Evolutionary conservation across 2,797 vertebrate species (phyloP), one percentile per base, ranked within the genome.

Genomic region (Urophycis tenuis): DNA sequence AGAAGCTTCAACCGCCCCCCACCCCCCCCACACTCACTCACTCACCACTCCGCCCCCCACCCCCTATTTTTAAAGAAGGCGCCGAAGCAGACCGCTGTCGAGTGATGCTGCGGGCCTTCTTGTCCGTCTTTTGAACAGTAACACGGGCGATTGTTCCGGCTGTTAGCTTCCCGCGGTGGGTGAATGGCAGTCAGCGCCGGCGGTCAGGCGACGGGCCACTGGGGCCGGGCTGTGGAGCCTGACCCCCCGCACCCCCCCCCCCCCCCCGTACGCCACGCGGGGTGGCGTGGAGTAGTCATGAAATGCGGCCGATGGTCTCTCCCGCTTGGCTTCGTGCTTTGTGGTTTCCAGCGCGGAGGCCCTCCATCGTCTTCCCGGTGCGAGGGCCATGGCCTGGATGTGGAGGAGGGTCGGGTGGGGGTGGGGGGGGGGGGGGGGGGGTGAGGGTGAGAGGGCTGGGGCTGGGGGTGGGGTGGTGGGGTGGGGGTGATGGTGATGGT

Each of bases 231-330:
- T 22, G 45, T 14, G 53, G n/a, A 9, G 53, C 53, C 9, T 60
- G 53, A 53, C 53, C 53, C 53, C 53, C 5, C 53, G 53, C 22
- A 4, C 53, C 84, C 80, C 53, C 53, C 53, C 53, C 5, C 53
- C 22, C 22, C 2, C 53, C 84, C 80, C 80, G 80, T 75, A 29
- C 85, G 88, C 82, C 86, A 87, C 25, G 3, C 4, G 77, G 77
- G 87, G 84, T 87, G 87, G 83, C 87, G 85, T 81, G 84, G 78
- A 82, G 85, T 88, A 89, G 91, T 92, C 88, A n/a, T n/a, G n/a
- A 85, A 89, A 91, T 87, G 86, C 79, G 76, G 84, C 34, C 45
- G 85, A 88, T 73, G 78, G 22, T 60, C 53, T 85, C 83, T 77
- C 75, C 77, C n/a, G n/a, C n/a, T 84, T 84, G 89, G 87, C 88